These are phyloP conservation scores for Bradypus variegatus DNA, from an alignment of 2,797 vertebrate species.

Conservation along the genomic window DNA sequence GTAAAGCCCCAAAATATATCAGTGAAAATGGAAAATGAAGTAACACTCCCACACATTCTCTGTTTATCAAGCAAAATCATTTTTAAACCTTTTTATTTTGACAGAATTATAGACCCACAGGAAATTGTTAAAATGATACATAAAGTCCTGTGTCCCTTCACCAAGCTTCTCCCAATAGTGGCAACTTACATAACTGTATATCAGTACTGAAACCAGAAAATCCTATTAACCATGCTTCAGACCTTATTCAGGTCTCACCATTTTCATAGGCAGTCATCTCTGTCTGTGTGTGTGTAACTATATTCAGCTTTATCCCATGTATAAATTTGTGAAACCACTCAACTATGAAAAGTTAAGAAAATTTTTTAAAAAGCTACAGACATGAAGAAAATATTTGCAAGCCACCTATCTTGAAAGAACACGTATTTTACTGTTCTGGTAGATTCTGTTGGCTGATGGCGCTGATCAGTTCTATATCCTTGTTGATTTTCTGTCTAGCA, in stretches of 20 bases:
- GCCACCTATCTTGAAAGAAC: not conserved
- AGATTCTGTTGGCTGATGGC: not conserved
- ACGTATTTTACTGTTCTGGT: not conserved
- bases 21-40: conserved; percentile 2
- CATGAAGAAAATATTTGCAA: not conserved
- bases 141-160: not conserved
- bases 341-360: not conserved
- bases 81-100: not conserved
- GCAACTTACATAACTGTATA: not conserved
- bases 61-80: not conserved
- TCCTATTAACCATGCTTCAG: not conserved
- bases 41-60: not conserved
- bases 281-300: not conserved
- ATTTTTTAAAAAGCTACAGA: not conserved
- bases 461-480: not conserved
- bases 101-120: not conserved
- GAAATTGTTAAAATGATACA: conserved; percentile 9
- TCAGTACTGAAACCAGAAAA: not conserved
- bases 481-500: not conserved
- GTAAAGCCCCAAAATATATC: conserved; percentile 12
- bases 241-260: not conserved
- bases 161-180: not conserved
- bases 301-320: not conserved
- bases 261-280: not conserved
- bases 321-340: not conserved